Evolutionary conservation across 2,113 vertebrate species (phyloP).

Genomic region (Oncorhynchus nerka): DNA sequence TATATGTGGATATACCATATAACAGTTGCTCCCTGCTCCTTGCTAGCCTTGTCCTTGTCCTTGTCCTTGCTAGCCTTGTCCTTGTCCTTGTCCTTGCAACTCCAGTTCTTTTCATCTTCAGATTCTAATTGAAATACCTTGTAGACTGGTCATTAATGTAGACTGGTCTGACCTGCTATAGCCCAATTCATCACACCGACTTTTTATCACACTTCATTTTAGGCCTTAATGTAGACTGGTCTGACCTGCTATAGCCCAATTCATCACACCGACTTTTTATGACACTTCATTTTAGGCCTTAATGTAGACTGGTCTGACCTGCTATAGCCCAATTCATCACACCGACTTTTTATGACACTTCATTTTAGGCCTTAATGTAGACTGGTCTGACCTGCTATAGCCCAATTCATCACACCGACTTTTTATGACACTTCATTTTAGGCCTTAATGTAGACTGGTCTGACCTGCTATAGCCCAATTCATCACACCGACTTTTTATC

Average conservation of each 20-base stretch:
- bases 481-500: constrained; percentile 30
- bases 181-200: constrained; percentile 32
- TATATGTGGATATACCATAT: no score
- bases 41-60: no score
- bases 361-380: constrained; percentile 34
- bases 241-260: constrained; percentile 5
- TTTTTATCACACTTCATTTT: constrained; percentile 26
- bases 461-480: constrained; percentile 10
- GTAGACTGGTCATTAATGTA: neutral
- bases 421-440: constrained; percentile 25
- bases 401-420: constrained; percentile 33
- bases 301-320: constrained; percentile 19
- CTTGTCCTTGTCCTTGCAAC: no score
- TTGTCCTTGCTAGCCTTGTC: no score
- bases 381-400: neutral
- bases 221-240: constrained; percentile 30
- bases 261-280: constrained; percentile 33
- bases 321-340: constrained; percentile 34
- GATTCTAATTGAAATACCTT: no score
- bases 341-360: constrained; percentile 17
- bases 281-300: constrained; percentile 26
- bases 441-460: constrained; percentile 30
- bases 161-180: constrained; percentile 2
- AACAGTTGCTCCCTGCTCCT: no score
- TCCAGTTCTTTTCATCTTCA: no score